Percentiles rank a stretch among this genome's conserved stretches.
phyloP scores from a whole-genome alignment of 1,140 invertebrate species.

The Spodoptera frugiperda region DNA sequence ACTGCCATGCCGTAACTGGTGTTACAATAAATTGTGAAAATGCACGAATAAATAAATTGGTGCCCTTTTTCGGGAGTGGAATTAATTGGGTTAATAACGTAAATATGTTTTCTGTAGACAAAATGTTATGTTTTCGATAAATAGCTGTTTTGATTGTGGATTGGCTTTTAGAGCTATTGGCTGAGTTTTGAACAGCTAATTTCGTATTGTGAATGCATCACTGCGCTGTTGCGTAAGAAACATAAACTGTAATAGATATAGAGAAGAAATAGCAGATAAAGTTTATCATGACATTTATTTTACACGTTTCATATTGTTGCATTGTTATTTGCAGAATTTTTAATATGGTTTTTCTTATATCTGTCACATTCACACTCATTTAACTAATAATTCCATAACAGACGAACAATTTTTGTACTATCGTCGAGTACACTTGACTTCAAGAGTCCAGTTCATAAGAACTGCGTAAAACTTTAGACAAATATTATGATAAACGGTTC shows the following conservation, averaged over 20 bases:
- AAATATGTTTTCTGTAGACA: constrained; percentile 1
- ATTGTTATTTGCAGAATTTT: too few relatives aligned
- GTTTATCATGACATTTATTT: too few relatives aligned
- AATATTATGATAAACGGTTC: constrained; percentile 56
- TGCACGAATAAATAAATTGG: constrained; percentile 25
- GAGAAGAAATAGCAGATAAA: too few relatives aligned
- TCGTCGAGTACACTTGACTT: not conserved
- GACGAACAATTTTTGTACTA: too few relatives aligned
- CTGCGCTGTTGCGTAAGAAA: too few relatives aligned
- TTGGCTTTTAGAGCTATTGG: not conserved
- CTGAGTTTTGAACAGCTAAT: too few relatives aligned
- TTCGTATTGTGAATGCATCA: too few relatives aligned
- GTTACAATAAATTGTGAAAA: constrained; percentile 44
- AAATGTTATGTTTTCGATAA: not conserved
- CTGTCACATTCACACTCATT: too few relatives aligned
- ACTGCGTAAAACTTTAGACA: constrained; percentile 49
- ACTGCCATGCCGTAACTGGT: constrained; percentile 25
- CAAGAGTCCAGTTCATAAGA: not conserved
- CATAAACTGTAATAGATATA: too few relatives aligned
- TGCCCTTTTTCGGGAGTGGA: constrained; percentile 1
- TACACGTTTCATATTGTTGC: too few relatives aligned
- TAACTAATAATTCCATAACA: too few relatives aligned
- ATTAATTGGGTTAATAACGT: constrained; percentile 18
- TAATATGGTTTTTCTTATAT: too few relatives aligned
- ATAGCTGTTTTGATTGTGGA: not conserved